These are phyloP conservation scores for Microtus agrestis DNA, from an alignment of 2,797 vertebrate species.

Conservation along the genomic window DNA sequence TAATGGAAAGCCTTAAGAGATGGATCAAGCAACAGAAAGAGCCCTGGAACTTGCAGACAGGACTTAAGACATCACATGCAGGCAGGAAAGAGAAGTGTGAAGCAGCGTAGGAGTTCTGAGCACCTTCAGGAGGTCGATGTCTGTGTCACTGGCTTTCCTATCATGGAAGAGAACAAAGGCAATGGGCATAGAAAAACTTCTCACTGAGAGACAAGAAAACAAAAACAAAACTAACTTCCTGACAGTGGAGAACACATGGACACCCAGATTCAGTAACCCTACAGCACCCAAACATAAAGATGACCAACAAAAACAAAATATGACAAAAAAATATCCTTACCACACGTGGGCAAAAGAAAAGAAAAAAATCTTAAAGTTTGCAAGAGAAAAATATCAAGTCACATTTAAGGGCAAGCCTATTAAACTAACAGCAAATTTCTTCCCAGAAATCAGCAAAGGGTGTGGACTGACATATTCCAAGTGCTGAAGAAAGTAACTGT, in stretches of 20 bases:
- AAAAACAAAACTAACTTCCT: background rate
- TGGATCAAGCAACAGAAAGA: background rate
- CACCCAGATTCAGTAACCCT: background rate
- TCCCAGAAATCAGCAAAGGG: background rate
- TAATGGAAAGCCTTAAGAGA: background rate
- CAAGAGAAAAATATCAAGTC: constrained; percentile 11
- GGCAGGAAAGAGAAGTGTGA: background rate
- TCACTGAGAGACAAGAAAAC: background rate
- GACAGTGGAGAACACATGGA: background rate
- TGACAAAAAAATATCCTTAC: background rate
- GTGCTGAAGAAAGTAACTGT: background rate
- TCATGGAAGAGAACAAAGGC: background rate
- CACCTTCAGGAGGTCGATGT: background rate
- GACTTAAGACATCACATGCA: background rate
- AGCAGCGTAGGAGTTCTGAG: background rate
- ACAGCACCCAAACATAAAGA: background rate
- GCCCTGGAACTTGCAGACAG: background rate
- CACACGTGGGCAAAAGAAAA: background rate
- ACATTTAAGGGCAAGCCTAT: background rate
- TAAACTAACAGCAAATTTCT: background rate
- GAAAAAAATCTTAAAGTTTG: background rate
- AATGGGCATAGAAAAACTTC: background rate
- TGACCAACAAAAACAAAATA: too few relatives aligned
- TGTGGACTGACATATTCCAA: background rate
- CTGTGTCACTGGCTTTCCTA: background rate